These are phyloP conservation scores for Episyrphus balteatus DNA, from an alignment of 1,140 invertebrate genomes.

Conservation along the genomic window DNA sequence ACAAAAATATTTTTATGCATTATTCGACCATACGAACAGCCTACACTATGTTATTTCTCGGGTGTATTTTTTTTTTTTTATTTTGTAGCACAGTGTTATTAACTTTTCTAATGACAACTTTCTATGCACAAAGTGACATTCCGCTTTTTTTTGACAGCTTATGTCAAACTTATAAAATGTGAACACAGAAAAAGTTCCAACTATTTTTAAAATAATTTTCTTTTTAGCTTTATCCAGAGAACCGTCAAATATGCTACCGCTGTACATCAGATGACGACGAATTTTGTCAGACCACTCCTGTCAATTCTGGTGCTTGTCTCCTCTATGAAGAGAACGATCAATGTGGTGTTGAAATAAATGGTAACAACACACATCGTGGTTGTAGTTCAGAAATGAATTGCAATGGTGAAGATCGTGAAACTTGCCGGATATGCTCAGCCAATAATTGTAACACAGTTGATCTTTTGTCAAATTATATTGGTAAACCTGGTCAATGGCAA, in stretches of 20 bases:
- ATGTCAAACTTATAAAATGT: too few species aligned
- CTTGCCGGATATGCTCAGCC: slow-evolving; percentile 15
- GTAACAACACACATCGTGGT: slow-evolving; percentile 20
- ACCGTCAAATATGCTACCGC: slow-evolving; percentile 21
- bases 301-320: slow-evolving; percentile 13
- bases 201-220: too few species aligned
- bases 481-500: slow-evolving; percentile 26
- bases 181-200: too few species aligned
- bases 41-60: too few species aligned
- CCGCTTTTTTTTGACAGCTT: too few species aligned
- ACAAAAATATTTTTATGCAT: too few species aligned
- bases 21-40: too few species aligned
- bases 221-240: slow-evolving; percentile 9
- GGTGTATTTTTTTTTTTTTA: too few species aligned
- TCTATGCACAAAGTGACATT: too few species aligned
- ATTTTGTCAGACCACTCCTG: slow-evolving; percentile 13
- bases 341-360: slow-evolving; percentile 18
- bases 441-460: slow-evolving; percentile 19
- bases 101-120: too few species aligned
- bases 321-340: slow-evolving; percentile 12
- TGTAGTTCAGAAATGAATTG: slow-evolving; percentile 22
- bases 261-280: slow-evolving; percentile 20
- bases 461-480: slow-evolving; percentile 14
- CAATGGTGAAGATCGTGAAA: slow-evolving; percentile 12
- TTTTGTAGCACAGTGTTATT: too few species aligned